phyloP scores from a whole-genome alignment of 2,888 invertebrate genomes.

The Drosophila yooni region DNA sequence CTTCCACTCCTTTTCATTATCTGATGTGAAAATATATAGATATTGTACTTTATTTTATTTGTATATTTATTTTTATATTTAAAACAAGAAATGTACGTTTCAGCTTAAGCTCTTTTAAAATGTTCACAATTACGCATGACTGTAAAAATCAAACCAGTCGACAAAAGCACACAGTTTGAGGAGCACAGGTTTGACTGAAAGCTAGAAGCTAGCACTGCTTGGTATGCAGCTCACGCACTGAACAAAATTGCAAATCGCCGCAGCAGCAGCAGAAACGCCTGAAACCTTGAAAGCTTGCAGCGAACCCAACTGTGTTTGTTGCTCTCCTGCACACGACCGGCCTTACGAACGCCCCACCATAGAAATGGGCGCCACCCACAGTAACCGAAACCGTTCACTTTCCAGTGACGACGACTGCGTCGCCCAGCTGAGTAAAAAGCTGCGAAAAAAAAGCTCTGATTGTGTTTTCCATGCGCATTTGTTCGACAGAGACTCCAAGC shows the following conservation, averaged over 20 bases:
- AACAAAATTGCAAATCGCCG: conserved; percentile 47
- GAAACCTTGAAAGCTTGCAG: conserved; percentile 65
- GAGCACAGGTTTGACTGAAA: not conserved
- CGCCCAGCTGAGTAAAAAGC: conserved; percentile 57
- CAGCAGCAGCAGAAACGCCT: conserved; percentile 45
- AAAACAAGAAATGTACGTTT: not conserved
- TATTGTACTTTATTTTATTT: not conserved
- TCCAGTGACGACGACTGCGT: conserved; percentile 44
- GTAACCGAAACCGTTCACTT: conserved; percentile 25
- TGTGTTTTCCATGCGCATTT: conserved; percentile 46
- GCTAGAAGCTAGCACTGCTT: conserved; percentile 15
- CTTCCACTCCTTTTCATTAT: not conserved
- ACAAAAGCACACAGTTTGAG: conserved; percentile 12
- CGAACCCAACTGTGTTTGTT: conserved; percentile 41
- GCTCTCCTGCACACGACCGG: conserved; percentile 45
- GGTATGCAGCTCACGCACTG: conserved; percentile 39
- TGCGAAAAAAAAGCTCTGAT: conserved; percentile 40
- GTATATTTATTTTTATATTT: not conserved
- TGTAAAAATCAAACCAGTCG: not conserved
- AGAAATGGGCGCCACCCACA: conserved; percentile 51
- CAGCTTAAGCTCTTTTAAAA: not conserved
- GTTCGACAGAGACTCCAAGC: conserved; percentile 1
- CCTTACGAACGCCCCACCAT: conserved; percentile 18
- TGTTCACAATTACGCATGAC: not conserved
- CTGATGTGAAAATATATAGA: not conserved